Evolutionary conservation across 2,113 vertebrate genomes (phyloP).

Genomic region (Mirza zaza): DNA sequence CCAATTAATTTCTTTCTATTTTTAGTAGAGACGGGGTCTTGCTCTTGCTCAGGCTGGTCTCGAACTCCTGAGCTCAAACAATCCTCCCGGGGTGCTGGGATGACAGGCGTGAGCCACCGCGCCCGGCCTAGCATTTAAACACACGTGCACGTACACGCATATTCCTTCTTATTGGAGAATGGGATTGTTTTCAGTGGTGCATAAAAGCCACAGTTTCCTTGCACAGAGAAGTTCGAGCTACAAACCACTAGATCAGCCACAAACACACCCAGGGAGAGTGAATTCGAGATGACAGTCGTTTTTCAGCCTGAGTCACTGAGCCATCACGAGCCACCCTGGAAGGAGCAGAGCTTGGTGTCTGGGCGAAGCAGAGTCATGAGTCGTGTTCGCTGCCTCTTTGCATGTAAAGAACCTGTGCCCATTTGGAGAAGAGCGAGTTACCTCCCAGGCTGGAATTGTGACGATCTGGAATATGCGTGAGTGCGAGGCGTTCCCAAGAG

Average conservation of each 20-base stretch:
- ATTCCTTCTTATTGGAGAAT: not conserved
- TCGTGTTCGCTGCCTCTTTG: not conserved
- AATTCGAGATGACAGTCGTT: not conserved
- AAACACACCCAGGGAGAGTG: not conserved
- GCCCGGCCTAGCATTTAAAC: too few relatives aligned
- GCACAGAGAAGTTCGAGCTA: not conserved
- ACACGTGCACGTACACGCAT: too few relatives aligned
- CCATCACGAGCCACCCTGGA: not conserved
- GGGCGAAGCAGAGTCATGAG: not conserved
- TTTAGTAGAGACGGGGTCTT: too few relatives aligned
- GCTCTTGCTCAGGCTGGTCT: too few relatives aligned
- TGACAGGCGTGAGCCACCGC: too few relatives aligned
- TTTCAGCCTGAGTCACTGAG: not conserved
- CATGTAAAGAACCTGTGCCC: not conserved
- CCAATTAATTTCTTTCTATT: too few relatives aligned
- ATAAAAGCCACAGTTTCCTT: not conserved
- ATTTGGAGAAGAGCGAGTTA: not conserved
- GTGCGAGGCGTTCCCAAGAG: slow-evolving; percentile 6
- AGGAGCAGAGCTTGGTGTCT: not conserved
- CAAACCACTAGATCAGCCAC: not conserved
- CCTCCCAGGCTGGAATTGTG: not conserved
- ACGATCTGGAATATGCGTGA: not conserved
- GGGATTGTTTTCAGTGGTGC: not conserved
- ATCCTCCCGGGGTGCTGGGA: too few relatives aligned
- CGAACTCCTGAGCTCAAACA: too few relatives aligned